Conservation (phyloP, 2,113 vertebrate species). For the Chrysemys picta region DNA sequence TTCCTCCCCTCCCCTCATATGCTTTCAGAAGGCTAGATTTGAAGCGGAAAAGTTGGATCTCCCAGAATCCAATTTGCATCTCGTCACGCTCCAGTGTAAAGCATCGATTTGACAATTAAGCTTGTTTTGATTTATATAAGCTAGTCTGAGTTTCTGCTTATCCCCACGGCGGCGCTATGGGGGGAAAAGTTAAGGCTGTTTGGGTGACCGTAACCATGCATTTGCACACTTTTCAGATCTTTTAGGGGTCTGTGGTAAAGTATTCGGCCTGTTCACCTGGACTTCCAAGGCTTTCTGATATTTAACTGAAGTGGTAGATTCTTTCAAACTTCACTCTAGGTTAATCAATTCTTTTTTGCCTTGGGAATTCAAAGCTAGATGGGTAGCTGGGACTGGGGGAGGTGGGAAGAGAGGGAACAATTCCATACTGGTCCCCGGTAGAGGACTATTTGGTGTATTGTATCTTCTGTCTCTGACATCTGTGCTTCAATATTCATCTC, state of each 20-base stretch:
- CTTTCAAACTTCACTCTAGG: neutral
- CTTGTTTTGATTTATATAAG: neutral
- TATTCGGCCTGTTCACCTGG: neutral
- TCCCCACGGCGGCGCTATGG: fast-evolving
- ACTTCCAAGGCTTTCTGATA: neutral
- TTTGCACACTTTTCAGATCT: neutral
- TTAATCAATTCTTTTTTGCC: neutral
- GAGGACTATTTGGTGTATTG: neutral
- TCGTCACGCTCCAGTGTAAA: neutral
- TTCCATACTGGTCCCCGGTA: neutral
- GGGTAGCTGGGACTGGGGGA: neutral
- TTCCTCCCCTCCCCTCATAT: neutral
- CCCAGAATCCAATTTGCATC: conserved; percentile 41
- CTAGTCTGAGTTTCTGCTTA: neutral
- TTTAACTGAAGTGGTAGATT: neutral
- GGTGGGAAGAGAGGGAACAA: neutral
- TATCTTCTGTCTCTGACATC: neutral
- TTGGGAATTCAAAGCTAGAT: neutral
- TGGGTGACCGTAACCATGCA: neutral
- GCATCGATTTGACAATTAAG: neutral
- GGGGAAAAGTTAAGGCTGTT: neutral
- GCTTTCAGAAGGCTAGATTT: neutral
- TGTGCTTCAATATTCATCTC: neutral
- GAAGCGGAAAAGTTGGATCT: neutral
- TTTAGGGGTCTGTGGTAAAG: neutral